Percentiles rank a stretch among this genome's conserved stretches.
Conservation (phyloP, 2,113 vertebrate species). For the Onychostoma macrolepis region DNA sequence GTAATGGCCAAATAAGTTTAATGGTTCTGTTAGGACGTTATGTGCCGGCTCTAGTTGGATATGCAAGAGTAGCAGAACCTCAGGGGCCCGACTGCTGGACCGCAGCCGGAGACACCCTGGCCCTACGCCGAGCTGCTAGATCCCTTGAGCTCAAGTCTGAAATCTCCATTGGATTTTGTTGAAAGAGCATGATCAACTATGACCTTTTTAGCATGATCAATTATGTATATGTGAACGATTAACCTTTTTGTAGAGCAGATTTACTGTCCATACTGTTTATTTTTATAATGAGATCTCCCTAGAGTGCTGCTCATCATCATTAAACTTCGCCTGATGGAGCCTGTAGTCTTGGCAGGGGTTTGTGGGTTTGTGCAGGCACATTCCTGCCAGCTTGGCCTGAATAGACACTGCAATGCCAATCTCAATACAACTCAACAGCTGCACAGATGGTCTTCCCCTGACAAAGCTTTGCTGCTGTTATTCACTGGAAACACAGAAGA, state of each 20-base stretch:
- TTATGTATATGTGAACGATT: slow-evolving; percentile 54
- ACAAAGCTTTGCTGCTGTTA: slow-evolving; percentile 29
- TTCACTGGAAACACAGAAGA: background rate
- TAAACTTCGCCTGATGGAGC: slow-evolving; percentile 58
- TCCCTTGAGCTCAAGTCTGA: slow-evolving; percentile 11
- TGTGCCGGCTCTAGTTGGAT: background rate
- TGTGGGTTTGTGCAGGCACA: slow-evolving; percentile 41
- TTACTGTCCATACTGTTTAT: slow-evolving; percentile 58
- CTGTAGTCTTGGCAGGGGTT: slow-evolving; percentile 56
- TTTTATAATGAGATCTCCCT: slow-evolving; percentile 61
- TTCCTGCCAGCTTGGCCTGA: slow-evolving; percentile 24
- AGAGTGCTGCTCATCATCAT: slow-evolving; percentile 58
- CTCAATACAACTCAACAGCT: slow-evolving; percentile 36
- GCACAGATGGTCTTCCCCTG: slow-evolving; percentile 7
- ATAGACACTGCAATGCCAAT: slow-evolving; percentile 25
- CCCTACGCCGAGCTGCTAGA: background rate
- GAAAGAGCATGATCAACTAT: slow-evolving; percentile 53
- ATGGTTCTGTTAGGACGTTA: slow-evolving; percentile 5
- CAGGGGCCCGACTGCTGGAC: background rate
- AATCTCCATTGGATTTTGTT: slow-evolving; percentile 27
- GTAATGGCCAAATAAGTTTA: background rate
- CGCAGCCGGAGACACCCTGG: slow-evolving; percentile 2
- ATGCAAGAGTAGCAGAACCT: background rate
- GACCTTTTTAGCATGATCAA: slow-evolving; percentile 59
- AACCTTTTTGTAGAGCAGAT: slow-evolving; percentile 51